Percentiles rank a stretch among this genome's conserved stretches.
Conservation (phyloP, 1,140 invertebrate species). For the Stenopsyche tienmushanensis region DNA sequence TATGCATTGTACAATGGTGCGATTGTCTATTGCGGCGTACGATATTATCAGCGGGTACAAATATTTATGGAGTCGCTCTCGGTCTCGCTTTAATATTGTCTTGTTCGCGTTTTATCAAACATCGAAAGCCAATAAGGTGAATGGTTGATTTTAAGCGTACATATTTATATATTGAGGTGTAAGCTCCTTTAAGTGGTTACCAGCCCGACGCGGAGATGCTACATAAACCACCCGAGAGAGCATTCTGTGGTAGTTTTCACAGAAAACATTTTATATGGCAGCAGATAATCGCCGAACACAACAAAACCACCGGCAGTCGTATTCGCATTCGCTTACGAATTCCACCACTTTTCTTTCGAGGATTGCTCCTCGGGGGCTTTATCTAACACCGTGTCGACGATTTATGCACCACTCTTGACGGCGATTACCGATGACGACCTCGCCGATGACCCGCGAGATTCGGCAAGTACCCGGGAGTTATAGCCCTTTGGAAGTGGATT, state of each 20-base stretch:
- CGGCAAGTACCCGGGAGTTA: too few relatives aligned
- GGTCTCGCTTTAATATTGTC: too few relatives aligned
- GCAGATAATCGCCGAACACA: constrained; percentile 32
- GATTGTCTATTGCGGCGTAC: too few relatives aligned
- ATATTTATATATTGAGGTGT: neutral
- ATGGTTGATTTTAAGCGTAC: neutral
- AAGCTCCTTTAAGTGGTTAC: constrained; percentile 15
- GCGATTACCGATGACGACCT: too few relatives aligned
- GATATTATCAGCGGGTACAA: too few relatives aligned
- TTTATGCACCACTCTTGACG: too few relatives aligned
- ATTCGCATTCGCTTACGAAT: neutral
- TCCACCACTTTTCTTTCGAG: neutral
- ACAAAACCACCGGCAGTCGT: constrained; percentile 3
- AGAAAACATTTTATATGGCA: constrained; percentile 37
- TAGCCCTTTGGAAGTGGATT: too few relatives aligned
- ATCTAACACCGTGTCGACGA: neutral
- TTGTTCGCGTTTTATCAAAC: constrained; percentile 43
- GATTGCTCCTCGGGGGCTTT: neutral
- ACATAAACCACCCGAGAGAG: constrained; percentile 41
- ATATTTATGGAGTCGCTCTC: too few relatives aligned
- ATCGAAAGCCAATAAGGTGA: constrained; percentile 39
- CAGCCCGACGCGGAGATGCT: neutral
- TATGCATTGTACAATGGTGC: too few relatives aligned
- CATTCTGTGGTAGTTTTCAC: constrained; percentile 40
- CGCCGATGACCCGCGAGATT: too few relatives aligned